Conservation (phyloP, 2,113 vertebrate genomes). For the Gorsachius goisagi region DNA sequence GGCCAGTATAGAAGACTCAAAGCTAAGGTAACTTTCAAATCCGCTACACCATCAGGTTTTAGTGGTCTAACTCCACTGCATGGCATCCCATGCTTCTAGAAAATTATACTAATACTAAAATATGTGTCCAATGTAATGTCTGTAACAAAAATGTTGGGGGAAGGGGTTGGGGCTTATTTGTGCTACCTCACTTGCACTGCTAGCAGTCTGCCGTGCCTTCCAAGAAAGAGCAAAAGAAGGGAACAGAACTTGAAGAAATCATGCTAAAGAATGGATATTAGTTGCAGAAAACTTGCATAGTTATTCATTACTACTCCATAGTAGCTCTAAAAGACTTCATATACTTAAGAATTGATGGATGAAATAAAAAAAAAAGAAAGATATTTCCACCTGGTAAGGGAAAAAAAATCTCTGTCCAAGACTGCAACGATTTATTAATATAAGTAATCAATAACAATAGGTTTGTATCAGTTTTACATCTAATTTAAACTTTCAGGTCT, state of each 20-base stretch:
- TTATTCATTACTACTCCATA: not conserved
- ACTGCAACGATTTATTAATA: conserved; percentile 64
- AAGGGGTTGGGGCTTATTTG: not conserved
- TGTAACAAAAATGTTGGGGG: not conserved
- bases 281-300: not conserved
- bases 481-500: conserved; percentile 74
- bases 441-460: conserved; percentile 69
- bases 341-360: not conserved
- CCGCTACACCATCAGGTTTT: not conserved
- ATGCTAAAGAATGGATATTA: not conserved
- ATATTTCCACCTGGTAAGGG: not conserved
- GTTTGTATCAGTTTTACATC: conserved; percentile 71
- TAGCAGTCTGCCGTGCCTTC: not conserved
- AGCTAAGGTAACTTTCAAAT: not conserved
- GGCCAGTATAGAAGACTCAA: not conserved
- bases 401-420: not conserved
- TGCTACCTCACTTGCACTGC: not conserved
- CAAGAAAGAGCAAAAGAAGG: not conserved
- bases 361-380: not conserved
- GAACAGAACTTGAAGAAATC: not conserved
- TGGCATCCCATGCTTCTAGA: not conserved
- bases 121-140: not conserved
- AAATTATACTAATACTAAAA: not conserved
- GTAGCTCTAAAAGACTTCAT: not conserved
- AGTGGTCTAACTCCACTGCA: not conserved